These are phyloP conservation scores for Habrosyne pyritoides DNA, from an alignment of 2,888 invertebrate genomes.

Conservation along the genomic window DNA sequence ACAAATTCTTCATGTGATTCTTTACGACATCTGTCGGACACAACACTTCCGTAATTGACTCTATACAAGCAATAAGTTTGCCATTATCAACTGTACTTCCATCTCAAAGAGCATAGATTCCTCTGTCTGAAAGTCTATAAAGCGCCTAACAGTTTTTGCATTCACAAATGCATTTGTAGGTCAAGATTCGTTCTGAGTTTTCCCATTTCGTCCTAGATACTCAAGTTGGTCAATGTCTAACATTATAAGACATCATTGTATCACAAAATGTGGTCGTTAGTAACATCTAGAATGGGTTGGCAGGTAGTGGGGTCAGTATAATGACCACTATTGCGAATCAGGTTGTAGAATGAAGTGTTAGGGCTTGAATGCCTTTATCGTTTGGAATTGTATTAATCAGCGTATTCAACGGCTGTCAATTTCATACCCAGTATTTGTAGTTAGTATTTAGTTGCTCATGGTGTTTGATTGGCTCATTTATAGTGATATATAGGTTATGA, in stretches of 20 bases:
- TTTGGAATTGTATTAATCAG: background rate
- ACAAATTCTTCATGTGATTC: background rate
- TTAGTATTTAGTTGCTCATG: too few species aligned
- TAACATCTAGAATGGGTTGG: background rate
- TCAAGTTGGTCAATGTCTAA: conserved; percentile 4
- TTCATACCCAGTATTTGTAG: background rate
- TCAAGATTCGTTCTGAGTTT: conserved; percentile 1
- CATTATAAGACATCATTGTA: background rate
- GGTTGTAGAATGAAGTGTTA: background rate
- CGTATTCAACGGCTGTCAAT: background rate
- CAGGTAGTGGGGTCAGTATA: conserved; percentile 4
- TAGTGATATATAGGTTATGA: too few species aligned
- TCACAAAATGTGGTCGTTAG: background rate
- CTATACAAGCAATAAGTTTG: background rate
- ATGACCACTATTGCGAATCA: background rate
- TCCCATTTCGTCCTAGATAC: conserved; percentile 5
- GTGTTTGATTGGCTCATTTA: too few species aligned
- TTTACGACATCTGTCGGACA: background rate
- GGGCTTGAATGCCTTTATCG: background rate
- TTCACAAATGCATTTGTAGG: background rate
- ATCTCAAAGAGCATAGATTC: background rate
- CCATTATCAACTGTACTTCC: background rate
- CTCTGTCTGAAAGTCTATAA: background rate
- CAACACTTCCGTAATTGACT: background rate
- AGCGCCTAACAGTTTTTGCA: background rate